Evolutionary conservation across 2,797 vertebrate species (phyloP).

Genomic region (Notamacropus eugenii): DNA sequence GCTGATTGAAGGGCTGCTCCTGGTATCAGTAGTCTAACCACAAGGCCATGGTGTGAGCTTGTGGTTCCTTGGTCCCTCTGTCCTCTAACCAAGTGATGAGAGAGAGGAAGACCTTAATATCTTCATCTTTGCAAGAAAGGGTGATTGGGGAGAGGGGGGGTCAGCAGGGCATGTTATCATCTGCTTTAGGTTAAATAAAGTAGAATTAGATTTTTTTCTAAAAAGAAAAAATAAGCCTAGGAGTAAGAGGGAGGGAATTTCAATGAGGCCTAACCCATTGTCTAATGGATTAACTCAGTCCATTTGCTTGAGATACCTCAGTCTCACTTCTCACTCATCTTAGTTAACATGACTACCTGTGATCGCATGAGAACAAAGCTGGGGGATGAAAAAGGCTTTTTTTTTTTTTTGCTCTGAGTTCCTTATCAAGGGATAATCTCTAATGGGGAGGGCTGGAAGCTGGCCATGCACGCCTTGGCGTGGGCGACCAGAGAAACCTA

Average conservation of each 20-base stretch:
- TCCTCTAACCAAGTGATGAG: background rate
- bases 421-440: background rate
- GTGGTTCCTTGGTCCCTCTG: background rate
- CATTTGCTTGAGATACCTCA: background rate
- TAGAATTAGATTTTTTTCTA: background rate
- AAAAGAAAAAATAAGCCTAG: background rate
- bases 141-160: background rate
- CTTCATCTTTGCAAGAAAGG: background rate
- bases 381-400: background rate
- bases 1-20: accelerated
- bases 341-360: accelerated
- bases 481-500: background rate
- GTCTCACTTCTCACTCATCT: background rate
- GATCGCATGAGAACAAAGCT: background rate
- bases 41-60: too few relatives aligned
- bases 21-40: accelerated
- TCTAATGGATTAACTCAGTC: background rate
- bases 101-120: slow-evolving; percentile 67
- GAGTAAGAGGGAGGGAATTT: background rate
- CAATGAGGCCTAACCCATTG: background rate
- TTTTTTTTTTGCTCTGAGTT: background rate
- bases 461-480: background rate
- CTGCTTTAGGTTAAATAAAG: slow-evolving; percentile 61
- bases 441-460: background rate
- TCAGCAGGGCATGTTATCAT: background rate